phyloP scores from a whole-genome alignment of 53 echinoderm and acorn worm genomes.

The Echinometra lucunter region DNA sequence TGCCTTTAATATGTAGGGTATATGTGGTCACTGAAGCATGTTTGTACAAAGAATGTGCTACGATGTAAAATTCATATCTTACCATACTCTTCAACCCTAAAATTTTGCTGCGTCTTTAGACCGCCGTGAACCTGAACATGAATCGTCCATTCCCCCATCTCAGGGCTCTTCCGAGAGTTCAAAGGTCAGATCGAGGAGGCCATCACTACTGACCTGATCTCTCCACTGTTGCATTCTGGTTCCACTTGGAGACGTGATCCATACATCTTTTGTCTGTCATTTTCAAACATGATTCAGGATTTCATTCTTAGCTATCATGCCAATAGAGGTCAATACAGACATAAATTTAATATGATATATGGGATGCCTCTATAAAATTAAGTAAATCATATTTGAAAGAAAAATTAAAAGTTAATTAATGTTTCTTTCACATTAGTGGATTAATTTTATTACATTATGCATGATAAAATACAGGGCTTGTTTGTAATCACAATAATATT shows the following conservation, averaged over 20 bases:
- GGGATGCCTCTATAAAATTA: too few species aligned
- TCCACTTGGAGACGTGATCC: conserved; percentile 36
- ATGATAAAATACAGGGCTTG: too few species aligned
- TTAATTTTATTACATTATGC: too few species aligned
- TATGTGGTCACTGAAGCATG: neutral
- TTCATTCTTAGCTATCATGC: neutral
- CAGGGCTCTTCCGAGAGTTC: conserved; percentile 16
- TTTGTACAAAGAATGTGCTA: neutral
- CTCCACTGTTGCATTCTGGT: conserved; percentile 58
- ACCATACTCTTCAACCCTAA: conserved; percentile 83
- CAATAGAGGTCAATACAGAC: neutral
- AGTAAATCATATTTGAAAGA: too few species aligned
- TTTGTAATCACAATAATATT: too few species aligned
- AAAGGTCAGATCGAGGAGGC: conserved; percentile 51
- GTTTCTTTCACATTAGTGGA: too few species aligned
- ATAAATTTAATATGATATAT: neutral
- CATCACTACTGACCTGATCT: conserved; percentile 18
- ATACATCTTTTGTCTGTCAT: conserved; percentile 33
- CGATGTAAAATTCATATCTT: neutral
- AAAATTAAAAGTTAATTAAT: too few species aligned
- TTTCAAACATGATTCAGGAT: neutral
- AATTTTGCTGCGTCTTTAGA: conserved; percentile 24
- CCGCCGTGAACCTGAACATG: neutral
- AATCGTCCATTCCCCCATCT: conserved; percentile 49
- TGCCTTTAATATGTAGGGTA: neutral